Evolutionary conservation across 2,113 vertebrate species (phyloP), one percentile per base, ranked within the genome.

Genomic region (Sakesphorus luctuosus): DNA sequence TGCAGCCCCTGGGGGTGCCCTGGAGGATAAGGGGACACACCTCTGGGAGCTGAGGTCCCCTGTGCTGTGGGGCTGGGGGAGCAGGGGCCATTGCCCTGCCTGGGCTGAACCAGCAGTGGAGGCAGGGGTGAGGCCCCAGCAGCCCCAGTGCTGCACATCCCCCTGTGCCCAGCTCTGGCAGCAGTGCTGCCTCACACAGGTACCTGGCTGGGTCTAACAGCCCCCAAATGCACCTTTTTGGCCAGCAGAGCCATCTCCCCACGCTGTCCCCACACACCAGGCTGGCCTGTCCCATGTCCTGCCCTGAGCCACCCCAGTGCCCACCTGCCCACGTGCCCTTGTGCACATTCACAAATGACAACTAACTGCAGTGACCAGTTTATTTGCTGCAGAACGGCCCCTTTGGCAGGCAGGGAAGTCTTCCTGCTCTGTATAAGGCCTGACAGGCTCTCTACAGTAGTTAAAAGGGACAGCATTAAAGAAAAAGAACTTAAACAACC

Each of bases 401-500:
- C 90, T 49, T 55, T 66, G 11, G 7, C 84, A 71, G 68, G 35
- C 29, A 3, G 63, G 80, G 67, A 77, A 75, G 31, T 18, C 28
- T 85, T 84, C 78, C 85, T 93, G 89, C 66, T 52, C 92, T 67
- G 18, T 61, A 62, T 29, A 94, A 75, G 92, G 31, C 86, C 84
- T 91, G 93, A 90, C 85, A 94, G 91, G 89, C 61, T 52, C 77
- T 84, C 59, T 66, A 88, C 93, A 85, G 96, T 92, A 96, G 96
- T 96, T 92, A 87, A 90, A 94, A 95, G 67, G 80, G 55, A 46
- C 7, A 7, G 76, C 87, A 81, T 79, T 90, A 92, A 93, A 87
- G 91, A 87, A 89, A 95, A 96, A 94, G 92, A 81, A 93, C 94
- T 93, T 84, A 92, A 94, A 97, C 94, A 97, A 94, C 89, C 82